Percentiles rank a stretch among this genome's conserved stretches.
Conservation (phyloP, 2,113 vertebrate genomes). For the Bolborhynchus lineola region DNA sequence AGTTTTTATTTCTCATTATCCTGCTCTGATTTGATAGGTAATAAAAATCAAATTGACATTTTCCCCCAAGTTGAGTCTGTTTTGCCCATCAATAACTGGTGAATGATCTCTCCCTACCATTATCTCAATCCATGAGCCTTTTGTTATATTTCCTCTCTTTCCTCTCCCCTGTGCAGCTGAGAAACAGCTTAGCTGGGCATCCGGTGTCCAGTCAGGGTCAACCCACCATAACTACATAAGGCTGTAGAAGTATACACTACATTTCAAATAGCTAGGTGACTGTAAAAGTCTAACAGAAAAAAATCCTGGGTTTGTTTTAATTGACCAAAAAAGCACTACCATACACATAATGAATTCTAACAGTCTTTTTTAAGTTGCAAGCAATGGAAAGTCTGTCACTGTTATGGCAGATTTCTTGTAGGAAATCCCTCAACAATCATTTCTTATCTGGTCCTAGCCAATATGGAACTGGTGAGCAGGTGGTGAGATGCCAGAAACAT, state of each 20-base stretch:
- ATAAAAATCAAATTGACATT: not conserved
- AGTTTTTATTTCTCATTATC: not conserved
- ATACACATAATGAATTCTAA: not conserved
- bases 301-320: not conserved
- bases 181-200: not conserved
- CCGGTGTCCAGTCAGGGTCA: not conserved
- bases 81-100: not conserved
- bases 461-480: not conserved
- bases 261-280: not conserved
- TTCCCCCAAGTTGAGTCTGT: not conserved
- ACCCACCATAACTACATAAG: not conserved
- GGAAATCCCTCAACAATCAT: not conserved
- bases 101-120: not conserved
- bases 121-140: not conserved
- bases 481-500: not conserved
- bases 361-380: not conserved
- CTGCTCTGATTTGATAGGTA: not conserved
- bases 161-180: not conserved
- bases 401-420: not conserved
- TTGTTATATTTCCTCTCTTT: not conserved
- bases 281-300: not conserved
- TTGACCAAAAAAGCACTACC: not conserved
- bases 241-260: not conserved
- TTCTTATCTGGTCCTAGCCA: not conserved
- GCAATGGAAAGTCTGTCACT: not conserved